Evolutionary conservation across 2,888 invertebrate species (phyloP), one percentile per base, ranked within the genome.

Genomic region (Drosophila gaucha): DNA sequence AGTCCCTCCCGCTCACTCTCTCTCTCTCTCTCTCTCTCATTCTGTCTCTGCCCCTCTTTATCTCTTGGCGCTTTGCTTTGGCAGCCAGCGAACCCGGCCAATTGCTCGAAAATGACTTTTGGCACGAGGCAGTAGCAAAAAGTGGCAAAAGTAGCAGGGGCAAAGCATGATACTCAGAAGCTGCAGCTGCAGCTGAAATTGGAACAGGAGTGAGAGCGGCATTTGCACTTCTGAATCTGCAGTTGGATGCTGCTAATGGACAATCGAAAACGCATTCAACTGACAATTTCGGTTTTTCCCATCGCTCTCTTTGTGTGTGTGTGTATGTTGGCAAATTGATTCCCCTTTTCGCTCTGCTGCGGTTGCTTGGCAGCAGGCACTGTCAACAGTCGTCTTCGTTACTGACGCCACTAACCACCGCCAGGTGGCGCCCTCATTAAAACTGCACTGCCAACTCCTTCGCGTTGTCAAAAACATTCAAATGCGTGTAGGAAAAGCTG

Each of bases 71-170:
- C 36, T 56, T 56, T 74, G 78, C 71, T 57, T 69, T 80, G 74
- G 60, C 76, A 86, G 77, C 39, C 73, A 67, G 77, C 74, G 74
- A 75, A 72, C 64, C 74, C 64, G 74, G 86, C 83, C 88, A 84
- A 87, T 87, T 84, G 88, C 86, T 87, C 71, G 88, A 85, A 85
- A 84, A 85, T 84, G 88, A 84, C 88, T 84, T 83, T 83, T 83
- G 87, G 82, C 88, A 76, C 59, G 57, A 74, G 75, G 54, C 60
- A 55, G 56, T 33, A 36, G 51, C 77, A 74, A 69, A 86, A 84
- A 70, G 57, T 66, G 41, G 38, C 18, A 38, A 47, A 9, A 31
- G 30, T 44, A 30, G 30, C 46, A 26, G 22, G 18, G 47, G 33
- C 73, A 35, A 43, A 57, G 46, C 28, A 69, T 64, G 75, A 73